phyloP scores from a whole-genome alignment of 1,140 invertebrate species.

The Drosophila sp. region DNA sequence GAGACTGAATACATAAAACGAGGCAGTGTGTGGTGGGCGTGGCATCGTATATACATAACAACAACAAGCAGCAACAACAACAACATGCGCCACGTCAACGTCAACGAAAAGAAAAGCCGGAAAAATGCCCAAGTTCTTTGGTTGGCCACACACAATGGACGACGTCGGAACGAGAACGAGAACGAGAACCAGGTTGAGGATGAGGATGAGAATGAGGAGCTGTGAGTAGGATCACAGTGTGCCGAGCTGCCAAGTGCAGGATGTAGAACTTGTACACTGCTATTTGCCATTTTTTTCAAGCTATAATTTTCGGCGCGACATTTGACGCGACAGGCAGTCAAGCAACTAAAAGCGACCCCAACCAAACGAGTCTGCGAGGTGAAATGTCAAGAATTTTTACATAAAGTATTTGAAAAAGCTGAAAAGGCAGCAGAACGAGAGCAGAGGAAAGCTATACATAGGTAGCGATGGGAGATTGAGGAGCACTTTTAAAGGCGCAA shows the following conservation, averaged over 20 bases:
- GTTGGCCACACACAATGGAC: constrained; percentile 51
- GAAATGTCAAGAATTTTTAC: constrained; percentile 46
- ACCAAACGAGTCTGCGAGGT: constrained; percentile 13
- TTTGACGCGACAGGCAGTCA: constrained; percentile 70
- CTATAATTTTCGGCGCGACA: constrained; percentile 82
- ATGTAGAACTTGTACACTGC: constrained; percentile 50
- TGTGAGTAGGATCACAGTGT: constrained; percentile 13
- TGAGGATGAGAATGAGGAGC: background rate
- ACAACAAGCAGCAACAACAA: constrained; percentile 28
- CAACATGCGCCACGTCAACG: constrained; percentile 63
- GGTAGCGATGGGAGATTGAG: background rate
- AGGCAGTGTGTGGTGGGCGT: constrained; percentile 43
- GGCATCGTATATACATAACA: constrained; percentile 33
- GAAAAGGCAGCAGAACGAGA: background rate
- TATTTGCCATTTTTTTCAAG: constrained; percentile 72
- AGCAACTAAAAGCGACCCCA: background rate
- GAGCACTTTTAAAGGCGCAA: background rate
- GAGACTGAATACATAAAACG: constrained; percentile 81
- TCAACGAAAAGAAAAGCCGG: constrained; percentile 77
- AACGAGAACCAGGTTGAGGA: background rate
- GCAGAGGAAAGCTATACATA: background rate
- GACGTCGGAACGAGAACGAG: no score
- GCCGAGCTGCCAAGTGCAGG: constrained; percentile 14
- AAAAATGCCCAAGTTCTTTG: constrained; percentile 78
- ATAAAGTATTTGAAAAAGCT: constrained; percentile 44